Percentiles rank a stretch among this genome's conserved stretches.
phyloP scores from a whole-genome alignment of 2,113 vertebrate species.

The Calcarius ornatus region DNA sequence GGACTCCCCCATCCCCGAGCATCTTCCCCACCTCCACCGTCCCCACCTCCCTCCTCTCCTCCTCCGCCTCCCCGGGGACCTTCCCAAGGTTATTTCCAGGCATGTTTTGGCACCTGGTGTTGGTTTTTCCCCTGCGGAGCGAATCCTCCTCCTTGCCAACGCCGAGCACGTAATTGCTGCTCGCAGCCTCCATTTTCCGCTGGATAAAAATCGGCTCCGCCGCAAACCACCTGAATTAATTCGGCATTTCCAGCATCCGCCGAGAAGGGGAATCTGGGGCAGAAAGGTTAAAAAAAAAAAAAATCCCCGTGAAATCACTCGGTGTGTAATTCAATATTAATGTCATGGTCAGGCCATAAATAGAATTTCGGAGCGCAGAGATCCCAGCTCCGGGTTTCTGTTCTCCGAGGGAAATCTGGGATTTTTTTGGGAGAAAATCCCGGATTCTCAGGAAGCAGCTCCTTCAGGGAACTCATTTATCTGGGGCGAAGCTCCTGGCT shows the following conservation, averaged over 20 bases:
- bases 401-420: not conserved
- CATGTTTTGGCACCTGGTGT: not conserved
- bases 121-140: not conserved
- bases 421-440: not conserved
- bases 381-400: not conserved
- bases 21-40: not conserved
- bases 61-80: too few relatives aligned
- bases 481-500: not conserved
- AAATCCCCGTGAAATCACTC: accelerated
- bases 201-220: accelerated
- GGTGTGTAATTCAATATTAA: not conserved
- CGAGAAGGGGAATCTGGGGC: not conserved
- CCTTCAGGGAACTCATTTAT: accelerated
- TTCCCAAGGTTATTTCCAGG: accelerated
- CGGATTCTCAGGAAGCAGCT: too few relatives aligned
- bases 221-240: not conserved
- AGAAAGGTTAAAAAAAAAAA: not conserved
- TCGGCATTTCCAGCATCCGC: not conserved
- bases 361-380: not conserved
- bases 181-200: constrained; percentile 35
- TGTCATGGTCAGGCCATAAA: accelerated
- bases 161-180: not conserved
- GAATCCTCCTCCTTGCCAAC: not conserved
- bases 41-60: not conserved
- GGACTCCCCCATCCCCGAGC: not conserved